These are phyloP conservation scores for Periophthalmus magnuspinnatus DNA, from an alignment of 2,797 vertebrate genomes.

Conservation along the genomic window DNA sequence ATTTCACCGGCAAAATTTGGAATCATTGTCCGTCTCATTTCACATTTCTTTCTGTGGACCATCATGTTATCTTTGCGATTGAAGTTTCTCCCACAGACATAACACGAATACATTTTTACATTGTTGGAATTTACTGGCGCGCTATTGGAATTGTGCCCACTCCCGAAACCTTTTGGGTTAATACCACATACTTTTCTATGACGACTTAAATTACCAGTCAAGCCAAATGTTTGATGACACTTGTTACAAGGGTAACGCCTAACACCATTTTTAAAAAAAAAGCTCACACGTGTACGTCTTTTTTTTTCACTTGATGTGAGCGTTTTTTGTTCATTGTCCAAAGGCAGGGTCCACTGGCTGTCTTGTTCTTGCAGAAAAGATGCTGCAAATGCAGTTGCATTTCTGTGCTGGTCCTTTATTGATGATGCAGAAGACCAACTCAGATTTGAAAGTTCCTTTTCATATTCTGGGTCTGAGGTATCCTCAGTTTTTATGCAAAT, in stretches of 20 bases:
- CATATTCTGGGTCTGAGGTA: constrained; percentile 22
- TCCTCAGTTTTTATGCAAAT: constrained; percentile 64
- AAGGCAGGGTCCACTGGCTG: constrained; percentile 73
- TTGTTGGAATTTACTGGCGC: constrained; percentile 28
- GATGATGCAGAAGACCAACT: constrained; percentile 47
- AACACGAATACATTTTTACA: constrained; percentile 68
- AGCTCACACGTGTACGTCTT: background rate
- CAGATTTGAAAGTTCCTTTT: constrained; percentile 33
- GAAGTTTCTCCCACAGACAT: constrained; percentile 72
- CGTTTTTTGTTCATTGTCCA: constrained; percentile 73
- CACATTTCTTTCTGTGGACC: constrained; percentile 73
- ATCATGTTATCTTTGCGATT: constrained; percentile 81
- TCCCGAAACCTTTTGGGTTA: constrained; percentile 34
- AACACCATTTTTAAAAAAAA: constrained; percentile 46
- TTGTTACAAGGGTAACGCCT: constrained; percentile 74
- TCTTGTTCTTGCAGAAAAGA: constrained; percentile 36
- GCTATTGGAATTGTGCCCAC: constrained; percentile 23
- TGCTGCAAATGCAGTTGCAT: constrained; percentile 20
- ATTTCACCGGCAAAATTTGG: constrained; percentile 14
- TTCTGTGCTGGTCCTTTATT: constrained; percentile 24
- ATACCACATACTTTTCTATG: constrained; percentile 78
- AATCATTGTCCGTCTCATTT: constrained; percentile 39
- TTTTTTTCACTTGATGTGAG: constrained; percentile 32
- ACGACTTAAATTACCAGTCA: constrained; percentile 73
- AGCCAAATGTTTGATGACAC: constrained; percentile 79